Evolutionary conservation across 2,888 invertebrate species (phyloP).

Genomic region (Deilephila porcellus): DNA sequence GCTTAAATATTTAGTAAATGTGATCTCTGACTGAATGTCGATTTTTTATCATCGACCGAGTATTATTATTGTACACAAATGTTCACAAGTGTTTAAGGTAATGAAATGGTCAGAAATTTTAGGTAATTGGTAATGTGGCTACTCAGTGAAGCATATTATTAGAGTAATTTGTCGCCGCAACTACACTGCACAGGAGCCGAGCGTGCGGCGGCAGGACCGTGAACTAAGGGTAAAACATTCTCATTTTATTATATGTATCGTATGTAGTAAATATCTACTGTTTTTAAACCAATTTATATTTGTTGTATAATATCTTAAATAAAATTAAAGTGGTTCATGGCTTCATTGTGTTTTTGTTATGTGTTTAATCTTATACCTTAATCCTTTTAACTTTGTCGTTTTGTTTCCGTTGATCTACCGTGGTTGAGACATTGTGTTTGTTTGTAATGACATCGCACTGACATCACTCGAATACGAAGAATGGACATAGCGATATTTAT

Average conservation of each 20-base stretch:
- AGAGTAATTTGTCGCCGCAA: conserved; percentile 8
- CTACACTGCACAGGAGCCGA: too few species aligned
- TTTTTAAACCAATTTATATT: conserved; percentile 50
- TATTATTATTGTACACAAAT: not conserved
- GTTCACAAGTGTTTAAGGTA: not conserved
- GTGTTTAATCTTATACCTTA: conserved; percentile 18
- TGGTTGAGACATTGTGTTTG: too few species aligned
- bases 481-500: too few species aligned
- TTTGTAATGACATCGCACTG: too few species aligned
- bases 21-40: not conserved
- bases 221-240: conserved; percentile 17
- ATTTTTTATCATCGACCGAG: not conserved
- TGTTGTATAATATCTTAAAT: conserved; percentile 56
- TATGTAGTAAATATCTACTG: conserved; percentile 51
- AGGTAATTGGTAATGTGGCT: not conserved
- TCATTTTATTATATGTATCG: conserved; percentile 29
- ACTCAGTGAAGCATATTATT: not conserved
- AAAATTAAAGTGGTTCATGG: conserved; percentile 57
- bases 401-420: too few species aligned
- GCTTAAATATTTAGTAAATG: not conserved
- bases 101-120: not conserved
- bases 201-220: not conserved
- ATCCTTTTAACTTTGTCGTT: too few species aligned
- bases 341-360: conserved; percentile 36
- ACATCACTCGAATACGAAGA: too few species aligned